Evolutionary conservation across 2,113 vertebrate genomes (phyloP), one percentile per base, ranked within the genome.

Genomic region (Charina bottae): DNA sequence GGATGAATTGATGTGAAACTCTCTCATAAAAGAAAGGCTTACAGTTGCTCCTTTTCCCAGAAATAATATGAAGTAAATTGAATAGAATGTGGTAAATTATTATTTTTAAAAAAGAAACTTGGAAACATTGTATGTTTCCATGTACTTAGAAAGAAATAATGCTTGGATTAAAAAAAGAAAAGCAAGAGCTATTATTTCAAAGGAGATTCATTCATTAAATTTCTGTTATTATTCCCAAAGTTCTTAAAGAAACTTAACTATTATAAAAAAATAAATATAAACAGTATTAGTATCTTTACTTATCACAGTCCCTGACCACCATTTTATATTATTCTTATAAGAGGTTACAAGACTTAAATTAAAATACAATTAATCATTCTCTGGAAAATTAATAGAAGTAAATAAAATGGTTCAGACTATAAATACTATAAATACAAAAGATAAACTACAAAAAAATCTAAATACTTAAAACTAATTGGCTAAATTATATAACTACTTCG

Each of bases 11-110:
- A 95, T 64, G 64, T 94, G 91, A 94, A 95, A 94, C 94, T 28
- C 89, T 94, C 95, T 94, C 94, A 93, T 59, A 92, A 93, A 92
- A 95, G 93, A 12, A 94, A 95, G 94, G 90, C 83, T 59, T 49
- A 13, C 15, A 92, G 89, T 84, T 91, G 33, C 28, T 92, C 85
- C 85, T 90, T 92, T 91, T 17, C 46, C 15, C 58, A 64, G 15
- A 85, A 86, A 56, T 28, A 23, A 64, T 59, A 19, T 42, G 21
- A 49, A 26, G 8, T 64, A 28, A 53, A 62, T 59, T 12, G 56
- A 62, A 90, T 91, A 62, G 33, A 60, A 33, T 33, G 28, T 24
- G 26, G 26, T 1, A 21, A 37, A 58, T n/a, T 10, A 28, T 68
- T 28, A 68, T 6, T 64, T 64, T 64, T 64, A 26, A 64, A 64